phyloP scores from a whole-genome alignment of 1,140 invertebrate genomes.

The Atta colombica region DNA sequence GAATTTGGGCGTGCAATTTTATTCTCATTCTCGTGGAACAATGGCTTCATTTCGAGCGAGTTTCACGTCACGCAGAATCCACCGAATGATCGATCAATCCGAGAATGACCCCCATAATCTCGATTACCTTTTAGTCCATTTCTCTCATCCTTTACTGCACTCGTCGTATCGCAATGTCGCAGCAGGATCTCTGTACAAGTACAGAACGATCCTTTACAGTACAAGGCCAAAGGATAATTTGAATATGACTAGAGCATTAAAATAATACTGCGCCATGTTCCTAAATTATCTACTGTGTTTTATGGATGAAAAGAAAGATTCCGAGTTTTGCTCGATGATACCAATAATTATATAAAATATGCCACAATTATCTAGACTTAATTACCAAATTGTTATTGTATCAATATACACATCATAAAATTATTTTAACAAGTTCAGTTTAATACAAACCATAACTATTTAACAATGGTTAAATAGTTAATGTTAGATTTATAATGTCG shows the following conservation, averaged over 20 bases:
- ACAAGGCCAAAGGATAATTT: background rate
- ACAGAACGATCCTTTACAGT: background rate
- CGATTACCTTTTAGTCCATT: constrained; percentile 37
- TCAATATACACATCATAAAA: background rate
- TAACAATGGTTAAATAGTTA: background rate
- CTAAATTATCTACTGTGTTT: background rate
- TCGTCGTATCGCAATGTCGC: background rate
- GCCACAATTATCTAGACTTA: background rate
- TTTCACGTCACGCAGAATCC: constrained; percentile 13
- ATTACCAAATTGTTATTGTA: constrained; percentile 1
- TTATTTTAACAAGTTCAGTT: background rate
- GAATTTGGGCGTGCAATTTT: constrained; percentile 36
- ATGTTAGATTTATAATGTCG: too few relatives aligned
- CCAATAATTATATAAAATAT: background rate
- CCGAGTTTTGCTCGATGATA: background rate
- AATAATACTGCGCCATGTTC: constrained; percentile 7
- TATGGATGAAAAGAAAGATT: background rate
- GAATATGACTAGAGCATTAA: constrained; percentile 22
- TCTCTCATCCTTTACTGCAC: constrained; percentile 8
- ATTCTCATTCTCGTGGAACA: constrained; percentile 31
- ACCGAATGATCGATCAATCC: constrained; percentile 45
- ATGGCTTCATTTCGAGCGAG: constrained; percentile 45
- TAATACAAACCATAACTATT: background rate
- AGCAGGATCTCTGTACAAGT: background rate
- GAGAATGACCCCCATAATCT: constrained; percentile 46